A percentile compares a stretch with the other conserved stretches of the same genome.
phyloP scores from a whole-genome alignment of 2,797 vertebrate genomes.

The Phyllotis vaccarum region DNA sequence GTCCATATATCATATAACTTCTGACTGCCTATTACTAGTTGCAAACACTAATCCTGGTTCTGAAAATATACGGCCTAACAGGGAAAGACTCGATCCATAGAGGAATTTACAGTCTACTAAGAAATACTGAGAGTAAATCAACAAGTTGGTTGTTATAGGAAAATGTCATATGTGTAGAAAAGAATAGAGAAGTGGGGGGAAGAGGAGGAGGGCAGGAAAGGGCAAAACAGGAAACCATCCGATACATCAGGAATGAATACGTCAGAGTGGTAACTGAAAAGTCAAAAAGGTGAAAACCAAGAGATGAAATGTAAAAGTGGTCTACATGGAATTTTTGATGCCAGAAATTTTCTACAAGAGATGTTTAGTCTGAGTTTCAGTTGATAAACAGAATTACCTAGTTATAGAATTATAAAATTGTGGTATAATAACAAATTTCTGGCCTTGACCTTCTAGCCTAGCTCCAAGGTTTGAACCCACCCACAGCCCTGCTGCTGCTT shows the following conservation, averaged over 20 bases:
- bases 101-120: not conserved
- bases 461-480: too few species aligned
- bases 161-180: not conserved
- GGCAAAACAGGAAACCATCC: too few species aligned
- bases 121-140: not conserved
- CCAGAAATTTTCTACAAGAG: not conserved
- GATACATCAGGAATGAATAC: not conserved
- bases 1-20: not conserved
- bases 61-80: not conserved
- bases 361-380: not conserved
- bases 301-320: not conserved
- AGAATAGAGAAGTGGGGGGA: not conserved
- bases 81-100: not conserved
- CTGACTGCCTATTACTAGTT: not conserved
- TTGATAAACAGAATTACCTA: not conserved
- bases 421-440: too few species aligned
- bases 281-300: not conserved
- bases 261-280: not conserved
- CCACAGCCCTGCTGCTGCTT: too few species aligned
- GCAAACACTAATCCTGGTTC: not conserved
- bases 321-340: not conserved
- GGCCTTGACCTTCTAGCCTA: too few species aligned
- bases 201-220: not conserved
- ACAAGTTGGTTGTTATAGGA: not conserved
- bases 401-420: not conserved